Base-by-base conservation (phyloP, 2,888 invertebrate species). In the Xestia c-nigrum region DNA sequence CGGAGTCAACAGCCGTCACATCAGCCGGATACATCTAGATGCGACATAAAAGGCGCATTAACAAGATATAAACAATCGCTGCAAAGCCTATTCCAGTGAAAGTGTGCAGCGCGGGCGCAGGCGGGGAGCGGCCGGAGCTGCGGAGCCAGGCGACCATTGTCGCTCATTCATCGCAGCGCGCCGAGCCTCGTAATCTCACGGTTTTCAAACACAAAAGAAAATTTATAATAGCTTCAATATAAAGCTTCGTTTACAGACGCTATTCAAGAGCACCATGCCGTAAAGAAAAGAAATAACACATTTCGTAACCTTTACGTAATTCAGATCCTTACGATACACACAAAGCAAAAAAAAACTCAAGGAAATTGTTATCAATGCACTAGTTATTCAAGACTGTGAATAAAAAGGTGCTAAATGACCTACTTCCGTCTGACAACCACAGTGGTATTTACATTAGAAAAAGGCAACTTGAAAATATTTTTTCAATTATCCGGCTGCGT, bases 1-100 rank as follows among this genome's bases (percentile, higher is more conserved):
- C 88, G 87, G 84, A 93, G 94, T 92, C 93, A 94, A 93, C 90
- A 93, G 91, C 93, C 94, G 89, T 89, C 89, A 85, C 90, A 93
- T 94, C 92, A 93, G 92, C 92, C 94, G 94, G 94, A 95, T 93
- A 93, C 91, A 94, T 94, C 93, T 92, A 92, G 91, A 91, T 82
- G 89, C 88, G 85, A 84, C 84, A 91, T 91, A 93, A 92, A 92
- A 94, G 91, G 89, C 88, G 88, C 91, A 91, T 93, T 92, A 91
- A 87, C 85, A 87, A 89, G 87, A 85, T 87, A 87, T 88, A 90
- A 90, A 91, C 91, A 91, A 91, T 90, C 77, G 89, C 83, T 80
- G 72, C 73, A 81, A 57, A 85, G 86, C 86, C 86, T 89, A 88
- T 87, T 84, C 88, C 83, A 89, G 90, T 90, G 90, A 90, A 90